Evolutionary conservation across 35 echinoderm and acorn worm species (phyloP).

Genomic region (Hemicentrotus pulcherrimus): DNA sequence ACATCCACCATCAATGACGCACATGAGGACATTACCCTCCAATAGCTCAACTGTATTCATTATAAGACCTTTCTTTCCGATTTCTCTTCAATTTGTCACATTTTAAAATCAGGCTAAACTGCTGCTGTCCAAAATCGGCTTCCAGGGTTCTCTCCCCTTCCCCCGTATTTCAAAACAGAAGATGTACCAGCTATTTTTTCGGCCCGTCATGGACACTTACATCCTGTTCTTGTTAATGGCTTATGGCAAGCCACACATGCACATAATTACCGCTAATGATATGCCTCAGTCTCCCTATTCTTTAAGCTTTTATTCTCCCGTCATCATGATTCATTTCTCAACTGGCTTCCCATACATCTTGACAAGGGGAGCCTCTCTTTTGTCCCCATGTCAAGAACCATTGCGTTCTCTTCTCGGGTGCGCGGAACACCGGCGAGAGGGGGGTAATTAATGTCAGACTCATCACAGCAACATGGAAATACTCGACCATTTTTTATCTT

Average conservation of each 20-base stretch:
- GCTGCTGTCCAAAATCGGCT: background rate
- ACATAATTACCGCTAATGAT: slow-evolving; percentile 27
- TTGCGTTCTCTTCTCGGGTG: background rate
- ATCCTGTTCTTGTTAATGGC: background rate
- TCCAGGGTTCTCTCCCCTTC: background rate
- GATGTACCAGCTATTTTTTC: background rate
- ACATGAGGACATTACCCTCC: slow-evolving; percentile 15
- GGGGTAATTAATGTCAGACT: slow-evolving; percentile 50
- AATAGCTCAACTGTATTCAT: background rate
- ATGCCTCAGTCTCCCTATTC: background rate
- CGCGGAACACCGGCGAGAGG: background rate
- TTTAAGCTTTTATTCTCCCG: background rate
- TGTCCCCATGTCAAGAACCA: background rate
- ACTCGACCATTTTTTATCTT: slow-evolving; percentile 1
- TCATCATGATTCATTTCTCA: slow-evolving; percentile 32
- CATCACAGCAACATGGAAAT: background rate
- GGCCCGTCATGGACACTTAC: background rate
- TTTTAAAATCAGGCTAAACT: background rate
- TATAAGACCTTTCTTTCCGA: background rate
- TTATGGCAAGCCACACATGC: slow-evolving; percentile 49
- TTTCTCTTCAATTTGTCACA: background rate
- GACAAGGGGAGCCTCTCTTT: background rate
- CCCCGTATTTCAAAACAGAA: background rate
- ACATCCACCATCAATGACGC: background rate
- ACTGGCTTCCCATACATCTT: slow-evolving; percentile 14